Evolutionary conservation across 1,140 invertebrate genomes (phyloP).

Genomic region (Macrosteles quadrilineatus): DNA sequence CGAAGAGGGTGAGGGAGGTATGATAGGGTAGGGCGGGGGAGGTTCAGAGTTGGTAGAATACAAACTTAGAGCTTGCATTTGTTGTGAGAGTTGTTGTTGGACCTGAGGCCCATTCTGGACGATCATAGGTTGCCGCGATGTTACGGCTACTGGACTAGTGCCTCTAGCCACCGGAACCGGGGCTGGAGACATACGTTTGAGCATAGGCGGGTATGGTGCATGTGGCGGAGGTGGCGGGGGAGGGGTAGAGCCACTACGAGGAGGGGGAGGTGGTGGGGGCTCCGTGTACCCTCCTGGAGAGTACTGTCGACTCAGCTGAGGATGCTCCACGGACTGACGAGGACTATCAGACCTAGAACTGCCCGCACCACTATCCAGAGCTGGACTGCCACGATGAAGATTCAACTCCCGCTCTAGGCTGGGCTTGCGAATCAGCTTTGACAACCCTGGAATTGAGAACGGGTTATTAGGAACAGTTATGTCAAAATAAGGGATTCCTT

Average conservation of each 20-base stretch:
- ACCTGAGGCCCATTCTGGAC: slow-evolving; percentile 79
- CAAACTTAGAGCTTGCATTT: slow-evolving; percentile 82
- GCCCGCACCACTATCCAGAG: slow-evolving; percentile 81
- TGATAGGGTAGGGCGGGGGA: slow-evolving; percentile 76
- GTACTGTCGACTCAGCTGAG: slow-evolving; percentile 61
- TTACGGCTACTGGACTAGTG: slow-evolving; percentile 71
- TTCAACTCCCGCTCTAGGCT: slow-evolving; percentile 79
- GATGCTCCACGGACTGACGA: slow-evolving; percentile 56
- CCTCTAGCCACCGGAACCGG: slow-evolving; percentile 66
- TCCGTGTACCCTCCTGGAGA: slow-evolving; percentile 61
- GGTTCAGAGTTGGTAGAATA: slow-evolving; percentile 51
- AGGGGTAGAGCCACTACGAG: slow-evolving; percentile 63
- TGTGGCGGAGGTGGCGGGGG: slow-evolving; percentile 72
- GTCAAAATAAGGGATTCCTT: slow-evolving; percentile 1
- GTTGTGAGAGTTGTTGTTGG: slow-evolving; percentile 82
- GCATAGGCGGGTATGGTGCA: slow-evolving; percentile 65
- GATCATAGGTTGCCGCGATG: slow-evolving; percentile 70
- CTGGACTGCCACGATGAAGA: slow-evolving; percentile 77
- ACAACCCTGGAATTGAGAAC: slow-evolving; percentile 50
- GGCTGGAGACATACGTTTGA: slow-evolving; percentile 83
- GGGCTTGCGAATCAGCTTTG: slow-evolving; percentile 81
- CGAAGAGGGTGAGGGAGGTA: slow-evolving; percentile 56
- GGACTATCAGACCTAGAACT: slow-evolving; percentile 89
- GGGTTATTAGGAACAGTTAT: background rate
- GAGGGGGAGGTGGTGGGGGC: slow-evolving; percentile 51